Base-by-base conservation (phyloP, 30 jellyfish, hydroid and myxozoan genomes). In the Morbakka virulenta region DNA sequence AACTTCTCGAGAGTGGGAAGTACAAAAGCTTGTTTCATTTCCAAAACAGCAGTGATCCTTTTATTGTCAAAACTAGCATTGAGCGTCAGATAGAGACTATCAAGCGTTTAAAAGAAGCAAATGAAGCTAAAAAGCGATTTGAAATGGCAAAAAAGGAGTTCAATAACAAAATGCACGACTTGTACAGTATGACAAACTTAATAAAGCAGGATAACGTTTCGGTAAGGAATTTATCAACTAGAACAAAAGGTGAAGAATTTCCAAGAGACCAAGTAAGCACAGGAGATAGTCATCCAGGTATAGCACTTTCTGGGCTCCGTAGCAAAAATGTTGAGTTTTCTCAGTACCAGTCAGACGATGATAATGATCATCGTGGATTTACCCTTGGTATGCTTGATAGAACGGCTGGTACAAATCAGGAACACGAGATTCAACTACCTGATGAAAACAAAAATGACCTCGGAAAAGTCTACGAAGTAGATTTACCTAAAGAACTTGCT, bases 351-450 rank as follows among this genome's bases (percentile, higher is more conserved):
- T 63, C 83, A 21, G 91, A 91, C 69, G n/a, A n/a, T n/a, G 80
- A 62, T 32, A 28, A 65, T 28, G 87, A 82, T 6, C 96, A 85
- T 31, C 91, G 81, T 48, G 98, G 98, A 12, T 86, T 92, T 52
- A 92, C 98, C 1, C 47, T 92, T 85, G 98, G 98, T 26, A 79
- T 41, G 25, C 79, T 79, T 80, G 98, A 92, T 68, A 84, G 57
- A 35, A 32, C 53, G 36, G 74, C 65, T 27, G 80, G 67, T n/a
- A 52, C 67, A 30, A 62, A 66, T 14, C 57, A 82, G 35, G 83
- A 87, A 12, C 96, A 82, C 32, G 91, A 70, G 36, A 87, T 66
- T 32, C 47, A 66, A 26, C 71, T 78, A 21, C 62, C 85, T 12
- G 23, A 83, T 31, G 63, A 33, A 1, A 29, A 30, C 36, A 80